phyloP scores from a whole-genome alignment of 2,797 vertebrate genomes.

The Tragopan temminckii region DNA sequence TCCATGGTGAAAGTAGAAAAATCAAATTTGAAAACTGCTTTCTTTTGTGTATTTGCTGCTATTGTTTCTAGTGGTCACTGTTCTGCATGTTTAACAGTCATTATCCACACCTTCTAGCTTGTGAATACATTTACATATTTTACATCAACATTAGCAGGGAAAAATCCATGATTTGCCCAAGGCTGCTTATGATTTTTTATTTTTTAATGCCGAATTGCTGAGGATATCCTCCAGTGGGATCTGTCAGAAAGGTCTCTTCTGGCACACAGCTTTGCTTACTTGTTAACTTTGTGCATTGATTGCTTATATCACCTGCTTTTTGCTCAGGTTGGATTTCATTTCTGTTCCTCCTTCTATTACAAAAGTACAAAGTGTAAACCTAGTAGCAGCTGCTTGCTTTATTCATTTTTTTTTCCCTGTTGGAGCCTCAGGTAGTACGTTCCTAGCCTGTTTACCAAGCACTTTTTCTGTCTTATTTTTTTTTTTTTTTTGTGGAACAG shows the following conservation, averaged over 20 bases:
- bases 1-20: neutral
- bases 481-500: neutral
- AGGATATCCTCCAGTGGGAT: neutral
- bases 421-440: neutral
- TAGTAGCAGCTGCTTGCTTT: neutral
- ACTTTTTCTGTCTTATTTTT: neutral
- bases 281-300: conserved; percentile 10
- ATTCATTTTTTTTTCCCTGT: neutral
- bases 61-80: neutral
- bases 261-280: neutral
- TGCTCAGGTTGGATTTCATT: neutral
- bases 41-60: neutral
- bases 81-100: neutral
- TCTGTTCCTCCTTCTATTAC: neutral
- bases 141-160: neutral
- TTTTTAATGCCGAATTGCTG: neutral
- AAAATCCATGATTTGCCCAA: neutral
- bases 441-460: neutral
- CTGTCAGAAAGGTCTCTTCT: neutral
- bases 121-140: conserved; percentile 43
- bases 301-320: conserved; percentile 14
- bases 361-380: conserved; percentile 7
- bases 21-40: neutral
- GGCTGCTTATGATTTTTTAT: neutral
- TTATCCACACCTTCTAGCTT: neutral